Evolutionary conservation across 2,888 invertebrate genomes (phyloP).

Genomic region (Drosophila maculinotata): DNA sequence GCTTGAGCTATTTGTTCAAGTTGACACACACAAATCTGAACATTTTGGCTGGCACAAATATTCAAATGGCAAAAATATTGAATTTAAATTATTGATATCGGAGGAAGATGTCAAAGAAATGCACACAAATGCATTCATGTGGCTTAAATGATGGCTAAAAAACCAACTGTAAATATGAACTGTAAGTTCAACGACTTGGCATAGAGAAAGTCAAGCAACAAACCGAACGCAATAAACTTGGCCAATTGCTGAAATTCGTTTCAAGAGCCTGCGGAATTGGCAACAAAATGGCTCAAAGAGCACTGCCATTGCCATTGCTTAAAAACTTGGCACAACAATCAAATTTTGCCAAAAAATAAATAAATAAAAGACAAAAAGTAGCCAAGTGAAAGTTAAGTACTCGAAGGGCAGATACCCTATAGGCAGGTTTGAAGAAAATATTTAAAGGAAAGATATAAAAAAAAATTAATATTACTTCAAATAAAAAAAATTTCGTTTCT

Average conservation of each 20-base stretch:
- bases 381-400: too few relatives aligned
- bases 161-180: constrained; percentile 10
- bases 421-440: not conserved
- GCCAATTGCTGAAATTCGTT: constrained; percentile 54
- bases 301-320: constrained; percentile 58
- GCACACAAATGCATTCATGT: constrained; percentile 18
- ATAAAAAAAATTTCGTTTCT: too few relatives aligned
- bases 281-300: constrained; percentile 64
- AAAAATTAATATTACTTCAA: too few relatives aligned
- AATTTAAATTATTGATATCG: constrained; percentile 31
- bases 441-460: too few relatives aligned
- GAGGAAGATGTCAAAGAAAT: constrained; percentile 26
- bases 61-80: not conserved
- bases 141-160: constrained; percentile 35
- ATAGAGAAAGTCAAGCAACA: constrained; percentile 36
- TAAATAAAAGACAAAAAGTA: constrained; percentile 17
- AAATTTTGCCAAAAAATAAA: constrained; percentile 30
- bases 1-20: constrained; percentile 14
- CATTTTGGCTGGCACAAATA: not conserved
- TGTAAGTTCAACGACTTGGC: constrained; percentile 58
- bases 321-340: constrained; percentile 54
- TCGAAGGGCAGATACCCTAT: not conserved
- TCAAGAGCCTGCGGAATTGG: constrained; percentile 57
- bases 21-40: not conserved
- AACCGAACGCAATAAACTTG: constrained; percentile 59